Conservation (phyloP, 2,797 vertebrate genomes). For the Pseudochirops cupreus region DNA sequence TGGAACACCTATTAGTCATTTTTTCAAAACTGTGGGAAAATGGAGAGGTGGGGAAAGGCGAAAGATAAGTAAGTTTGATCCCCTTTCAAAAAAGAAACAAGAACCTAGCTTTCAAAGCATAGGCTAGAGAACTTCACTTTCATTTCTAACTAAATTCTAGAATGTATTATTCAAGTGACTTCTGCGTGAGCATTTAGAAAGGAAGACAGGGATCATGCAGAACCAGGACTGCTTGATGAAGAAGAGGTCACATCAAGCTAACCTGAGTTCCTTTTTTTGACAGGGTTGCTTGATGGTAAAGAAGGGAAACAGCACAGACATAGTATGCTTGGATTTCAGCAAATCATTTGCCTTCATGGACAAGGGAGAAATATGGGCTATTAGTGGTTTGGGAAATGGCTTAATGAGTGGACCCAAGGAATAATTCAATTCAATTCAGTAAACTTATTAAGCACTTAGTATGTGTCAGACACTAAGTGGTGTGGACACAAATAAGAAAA, state of each 20-base stretch:
- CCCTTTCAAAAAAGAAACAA: background rate
- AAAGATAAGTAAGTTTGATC: background rate
- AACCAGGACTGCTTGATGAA: background rate
- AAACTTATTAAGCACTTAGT: background rate
- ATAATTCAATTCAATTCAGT: background rate
- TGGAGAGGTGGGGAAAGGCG: background rate
- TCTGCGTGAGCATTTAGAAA: background rate
- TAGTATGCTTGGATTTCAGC: background rate
- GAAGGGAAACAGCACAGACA: background rate
- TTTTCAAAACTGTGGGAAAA: background rate
- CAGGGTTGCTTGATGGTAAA: background rate
- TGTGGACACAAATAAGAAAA: background rate
- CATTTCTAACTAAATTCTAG: background rate
- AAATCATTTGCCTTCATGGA: background rate
- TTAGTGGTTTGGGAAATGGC: background rate
- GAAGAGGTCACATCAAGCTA: background rate
- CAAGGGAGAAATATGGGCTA: background rate
- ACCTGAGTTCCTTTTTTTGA: background rate
- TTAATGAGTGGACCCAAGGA: background rate
- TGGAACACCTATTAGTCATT: background rate
- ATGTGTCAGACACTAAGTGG: background rate
- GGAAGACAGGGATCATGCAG: background rate
- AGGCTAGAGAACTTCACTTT: background rate
- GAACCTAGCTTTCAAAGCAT: background rate
- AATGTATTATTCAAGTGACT: background rate